Conservation (phyloP, 2,888 invertebrate species). For the Eupithecia vulgata region DNA sequence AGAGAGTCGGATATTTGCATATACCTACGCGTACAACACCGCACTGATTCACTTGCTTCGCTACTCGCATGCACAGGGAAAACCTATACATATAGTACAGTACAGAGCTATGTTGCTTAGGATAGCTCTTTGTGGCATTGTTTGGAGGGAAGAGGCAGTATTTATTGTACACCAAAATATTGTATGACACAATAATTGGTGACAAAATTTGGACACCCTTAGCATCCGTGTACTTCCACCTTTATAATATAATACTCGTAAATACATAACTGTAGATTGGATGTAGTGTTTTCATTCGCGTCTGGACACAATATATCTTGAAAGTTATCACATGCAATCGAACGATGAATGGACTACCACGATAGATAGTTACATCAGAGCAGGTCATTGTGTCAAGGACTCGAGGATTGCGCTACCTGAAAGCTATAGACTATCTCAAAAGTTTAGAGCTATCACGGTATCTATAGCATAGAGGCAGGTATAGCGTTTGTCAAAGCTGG, state of each 20-base stretch:
- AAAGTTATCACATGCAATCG: conserved; percentile 19
- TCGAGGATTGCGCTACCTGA: conserved; percentile 15
- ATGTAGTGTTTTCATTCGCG: background rate
- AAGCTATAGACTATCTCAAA: conserved; percentile 14
- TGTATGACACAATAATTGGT: too few species aligned
- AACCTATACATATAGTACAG: background rate
- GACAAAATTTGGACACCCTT: too few species aligned
- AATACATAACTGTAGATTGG: too few species aligned
- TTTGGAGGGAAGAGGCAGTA: too few species aligned
- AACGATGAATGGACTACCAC: conserved; percentile 29
- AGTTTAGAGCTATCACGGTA: too few species aligned
- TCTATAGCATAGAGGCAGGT: background rate
- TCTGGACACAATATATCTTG: background rate
- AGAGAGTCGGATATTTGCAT: conserved; percentile 30
- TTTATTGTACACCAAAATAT: too few species aligned
- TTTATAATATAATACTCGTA: too few species aligned
- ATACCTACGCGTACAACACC: conserved; percentile 1
- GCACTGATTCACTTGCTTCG: background rate
- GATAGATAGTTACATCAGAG: conserved; percentile 20
- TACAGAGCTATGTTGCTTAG: too few species aligned
- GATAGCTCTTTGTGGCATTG: too few species aligned
- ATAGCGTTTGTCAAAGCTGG: conserved; percentile 8
- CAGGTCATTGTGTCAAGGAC: conserved; percentile 34
- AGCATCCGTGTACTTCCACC: too few species aligned
- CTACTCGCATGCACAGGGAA: background rate